Base-by-base conservation (phyloP, 2,113 vertebrate species). In the Murina feae region DNA sequence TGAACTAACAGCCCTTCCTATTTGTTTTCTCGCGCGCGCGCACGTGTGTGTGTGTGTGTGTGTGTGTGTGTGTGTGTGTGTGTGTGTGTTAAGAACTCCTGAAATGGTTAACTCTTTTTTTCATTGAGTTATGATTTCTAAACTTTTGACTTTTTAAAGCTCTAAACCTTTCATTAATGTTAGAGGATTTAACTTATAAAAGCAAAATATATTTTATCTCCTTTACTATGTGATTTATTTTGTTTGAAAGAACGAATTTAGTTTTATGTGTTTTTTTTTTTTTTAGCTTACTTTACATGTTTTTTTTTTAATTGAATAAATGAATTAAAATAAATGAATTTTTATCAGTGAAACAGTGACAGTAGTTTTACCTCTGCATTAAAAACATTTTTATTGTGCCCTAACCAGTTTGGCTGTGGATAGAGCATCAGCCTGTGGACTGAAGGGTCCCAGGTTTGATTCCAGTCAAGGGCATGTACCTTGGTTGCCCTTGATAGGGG, bases 211-310 rank as follows among this genome's bases (percentile, higher is more conserved):
- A 44, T 94, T 68, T 94, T 78, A 72, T 93, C 86, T 97, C 86
- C 87, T 97, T 98, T 96, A 97, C 92, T 97, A 37, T 96, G 37
- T 80, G 80, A 86, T 97, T 83, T 84, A 68, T 89, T 94, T 95
- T 96, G 72, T 85, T 97, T 69, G 39, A 96, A 74, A 68, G 76
- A 39, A 95, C 96, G 37, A 39, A 91, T 69, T 93, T 93, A 68
- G 8, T 94, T 96, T 94, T 82, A n/a, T 75, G 12, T n/a, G n/a
- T n/a, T n/a, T n/a, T n/a, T n/a, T n/a, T 51, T 17, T 95, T 96
- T 89, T 92, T 74, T 91, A 72, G 25, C 85, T 93, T 0, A 4
- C 23, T 68, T 76, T 95, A 89, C 88, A 65, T 71, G 17, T 80
- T 72, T 53, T n/a, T 91, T 96, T 84, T 11, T 0, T 10, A 76